Percentiles rank a stretch among this genome's conserved stretches.
Conservation (phyloP, 2,888 invertebrate genomes). For the Conchocele bisecta region DNA sequence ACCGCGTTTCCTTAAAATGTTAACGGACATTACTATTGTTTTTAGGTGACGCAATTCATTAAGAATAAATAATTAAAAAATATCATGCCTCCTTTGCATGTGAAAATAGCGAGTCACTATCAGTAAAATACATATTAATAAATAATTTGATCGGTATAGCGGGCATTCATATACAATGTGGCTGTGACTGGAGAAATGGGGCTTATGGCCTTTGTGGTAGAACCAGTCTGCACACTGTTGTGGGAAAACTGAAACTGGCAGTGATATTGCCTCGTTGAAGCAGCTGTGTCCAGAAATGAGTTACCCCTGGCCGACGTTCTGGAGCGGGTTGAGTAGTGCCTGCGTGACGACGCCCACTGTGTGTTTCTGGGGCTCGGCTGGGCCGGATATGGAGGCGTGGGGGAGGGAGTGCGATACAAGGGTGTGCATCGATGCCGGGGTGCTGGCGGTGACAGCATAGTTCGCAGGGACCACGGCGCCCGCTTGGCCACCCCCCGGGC, state of each 20-base stretch:
- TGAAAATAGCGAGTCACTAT: too few relatives aligned
- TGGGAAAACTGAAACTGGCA: not conserved
- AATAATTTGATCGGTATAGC: too few relatives aligned
- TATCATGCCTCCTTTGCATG: too few relatives aligned
- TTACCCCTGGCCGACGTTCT: conserved; percentile 16
- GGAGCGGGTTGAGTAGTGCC: conserved; percentile 33
- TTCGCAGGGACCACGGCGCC: conserved; percentile 45
- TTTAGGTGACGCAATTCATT: too few relatives aligned
- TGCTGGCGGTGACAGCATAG: conserved; percentile 41
- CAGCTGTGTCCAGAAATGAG: not conserved
- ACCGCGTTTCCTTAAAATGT: too few relatives aligned
- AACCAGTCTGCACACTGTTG: not conserved
- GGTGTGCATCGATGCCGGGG: conserved; percentile 28
- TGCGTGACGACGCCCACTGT: conserved; percentile 30
- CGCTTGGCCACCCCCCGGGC: too few relatives aligned
- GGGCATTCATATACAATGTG: too few relatives aligned
- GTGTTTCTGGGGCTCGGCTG: conserved; percentile 22
- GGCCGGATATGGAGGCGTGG: conserved; percentile 18
- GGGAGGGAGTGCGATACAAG: conserved; percentile 33
- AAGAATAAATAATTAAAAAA: too few relatives aligned
- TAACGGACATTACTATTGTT: too few relatives aligned
- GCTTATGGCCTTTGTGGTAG: too few relatives aligned
- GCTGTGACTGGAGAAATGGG: too few relatives aligned
- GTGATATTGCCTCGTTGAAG: not conserved
- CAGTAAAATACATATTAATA: too few relatives aligned